Conservation (phyloP, 2,113 vertebrate genomes). For the Hemichromis elongatus region DNA sequence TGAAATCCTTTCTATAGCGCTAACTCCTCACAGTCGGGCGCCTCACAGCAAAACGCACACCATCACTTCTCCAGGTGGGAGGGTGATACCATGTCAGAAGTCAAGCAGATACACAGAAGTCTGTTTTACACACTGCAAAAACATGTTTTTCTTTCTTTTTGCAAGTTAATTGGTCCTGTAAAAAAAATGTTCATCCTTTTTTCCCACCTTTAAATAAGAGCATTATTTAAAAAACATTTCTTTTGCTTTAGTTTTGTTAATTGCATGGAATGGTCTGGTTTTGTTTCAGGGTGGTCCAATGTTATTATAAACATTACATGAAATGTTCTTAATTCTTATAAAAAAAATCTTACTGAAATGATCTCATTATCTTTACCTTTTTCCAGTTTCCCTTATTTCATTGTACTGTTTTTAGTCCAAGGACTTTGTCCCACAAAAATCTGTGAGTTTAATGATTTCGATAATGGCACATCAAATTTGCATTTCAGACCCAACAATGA, state of each 20-base stretch:
- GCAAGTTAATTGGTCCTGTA: not conserved
- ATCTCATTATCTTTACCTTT: not conserved
- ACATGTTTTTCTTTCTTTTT: not conserved
- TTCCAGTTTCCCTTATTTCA: not conserved
- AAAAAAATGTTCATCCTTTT: not conserved
- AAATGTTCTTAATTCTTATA: not conserved
- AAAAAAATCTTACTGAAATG: not conserved
- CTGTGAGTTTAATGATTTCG: not conserved
- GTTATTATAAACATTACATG: not conserved
- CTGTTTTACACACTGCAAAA: conserved; percentile 24
- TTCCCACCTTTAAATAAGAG: not conserved
- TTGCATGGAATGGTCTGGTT: not conserved
- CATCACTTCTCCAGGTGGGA: conserved; percentile 45
- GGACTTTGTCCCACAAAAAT: not conserved
- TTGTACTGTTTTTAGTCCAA: not conserved
- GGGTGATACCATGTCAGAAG: conserved; percentile 38
- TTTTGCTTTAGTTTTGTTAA: not conserved
- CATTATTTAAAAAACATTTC: not conserved
- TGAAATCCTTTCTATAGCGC: conserved; percentile 58
- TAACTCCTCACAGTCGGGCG: conserved; percentile 56
- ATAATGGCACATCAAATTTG: not conserved
- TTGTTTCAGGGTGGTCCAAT: not conserved
- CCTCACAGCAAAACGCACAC: conserved; percentile 47
- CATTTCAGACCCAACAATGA: not conserved
- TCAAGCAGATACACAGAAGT: conserved; percentile 38